A percentile compares a stretch with the other conserved stretches of the same genome.
phyloP scores from a whole-genome alignment of 2,888 invertebrate genomes.

The Eremobia ochroleuca region DNA sequence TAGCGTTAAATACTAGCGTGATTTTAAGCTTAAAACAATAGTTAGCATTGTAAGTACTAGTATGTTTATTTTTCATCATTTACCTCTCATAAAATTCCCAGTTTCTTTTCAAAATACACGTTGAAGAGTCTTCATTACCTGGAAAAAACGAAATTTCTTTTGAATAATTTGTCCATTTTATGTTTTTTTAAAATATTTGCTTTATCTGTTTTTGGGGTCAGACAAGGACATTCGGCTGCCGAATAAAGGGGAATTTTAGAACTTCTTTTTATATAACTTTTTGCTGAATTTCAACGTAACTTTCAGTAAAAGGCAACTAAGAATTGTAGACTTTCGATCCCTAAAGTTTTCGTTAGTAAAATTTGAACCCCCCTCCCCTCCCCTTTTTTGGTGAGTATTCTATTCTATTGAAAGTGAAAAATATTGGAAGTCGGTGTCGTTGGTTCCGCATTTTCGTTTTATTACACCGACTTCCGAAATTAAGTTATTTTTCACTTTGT shows the following conservation, averaged over 20 bases:
- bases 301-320: constrained; percentile 28
- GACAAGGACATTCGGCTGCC: constrained; percentile 32
- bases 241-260: constrained; percentile 12
- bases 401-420: no score
- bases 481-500: no score
- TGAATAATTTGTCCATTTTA: constrained; percentile 28
- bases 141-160: constrained; percentile 68
- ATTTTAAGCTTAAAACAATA: constrained; percentile 61
- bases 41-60: constrained; percentile 62
- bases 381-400: no score
- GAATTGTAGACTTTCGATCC: constrained; percentile 20
- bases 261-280: constrained; percentile 3
- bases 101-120: constrained; percentile 82
- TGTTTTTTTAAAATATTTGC: constrained; percentile 1
- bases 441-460: no score
- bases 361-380: no score
- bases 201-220: constrained; percentile 23
- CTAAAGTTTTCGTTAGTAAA: constrained; percentile 37
- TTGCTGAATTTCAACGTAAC: constrained; percentile 21
- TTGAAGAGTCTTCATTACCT: constrained; percentile 85
- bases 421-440: no score
- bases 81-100: constrained; percentile 87
- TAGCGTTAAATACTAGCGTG: constrained; percentile 49
- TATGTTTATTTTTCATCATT: constrained; percentile 69
- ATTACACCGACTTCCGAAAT: no score